Conservation (phyloP, 1,140 invertebrate species). For the Platorchestia sp. region DNA sequence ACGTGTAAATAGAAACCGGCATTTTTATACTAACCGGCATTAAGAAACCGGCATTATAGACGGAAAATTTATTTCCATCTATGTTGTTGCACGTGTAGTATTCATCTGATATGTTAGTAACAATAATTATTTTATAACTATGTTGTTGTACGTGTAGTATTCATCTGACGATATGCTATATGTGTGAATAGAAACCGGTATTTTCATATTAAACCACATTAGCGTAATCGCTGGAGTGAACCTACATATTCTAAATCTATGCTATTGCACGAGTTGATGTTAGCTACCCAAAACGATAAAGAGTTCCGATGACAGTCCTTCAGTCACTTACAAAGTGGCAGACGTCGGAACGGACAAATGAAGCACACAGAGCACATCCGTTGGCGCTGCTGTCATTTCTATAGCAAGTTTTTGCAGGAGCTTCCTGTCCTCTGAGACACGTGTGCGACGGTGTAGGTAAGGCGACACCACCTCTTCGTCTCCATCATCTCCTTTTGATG, state of each 20-base stretch:
- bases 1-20: too few species aligned
- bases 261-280: not conserved
- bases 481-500: constrained; percentile 31
- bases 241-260: not conserved
- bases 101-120: too few species aligned
- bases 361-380: not conserved
- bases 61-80: not conserved
- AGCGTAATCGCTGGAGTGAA: too few species aligned
- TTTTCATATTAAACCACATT: too few species aligned
- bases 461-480: constrained; percentile 14
- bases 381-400: constrained; percentile 11
- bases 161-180: too few species aligned
- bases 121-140: too few species aligned
- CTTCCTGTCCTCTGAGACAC: not conserved
- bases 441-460: constrained; percentile 4
- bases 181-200: too few species aligned
- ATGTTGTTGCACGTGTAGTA: too few species aligned
- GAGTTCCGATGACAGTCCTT: not conserved
- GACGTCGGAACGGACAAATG: not conserved
- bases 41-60: too few species aligned
- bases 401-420: not conserved
- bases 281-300: not conserved
- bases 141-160: too few species aligned
- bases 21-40: too few species aligned
- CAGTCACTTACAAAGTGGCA: not conserved